These are phyloP conservation scores for Falco novaeseelandiae DNA, from an alignment of 2,797 vertebrate genomes.

Conservation along the genomic window DNA sequence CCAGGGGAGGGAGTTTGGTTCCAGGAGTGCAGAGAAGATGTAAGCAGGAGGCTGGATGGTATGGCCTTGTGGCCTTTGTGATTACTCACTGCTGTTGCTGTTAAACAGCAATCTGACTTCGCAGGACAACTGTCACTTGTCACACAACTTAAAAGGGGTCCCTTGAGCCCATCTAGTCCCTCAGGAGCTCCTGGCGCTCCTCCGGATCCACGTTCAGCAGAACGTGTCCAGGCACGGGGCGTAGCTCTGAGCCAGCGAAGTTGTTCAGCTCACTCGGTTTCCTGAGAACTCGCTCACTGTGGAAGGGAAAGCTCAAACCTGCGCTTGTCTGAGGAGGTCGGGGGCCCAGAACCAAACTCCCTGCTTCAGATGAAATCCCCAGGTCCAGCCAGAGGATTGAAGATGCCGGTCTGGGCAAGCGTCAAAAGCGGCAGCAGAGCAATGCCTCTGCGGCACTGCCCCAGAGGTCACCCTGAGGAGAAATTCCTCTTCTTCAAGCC, in stretches of 20 bases:
- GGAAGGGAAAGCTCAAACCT: neutral
- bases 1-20: neutral
- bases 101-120: neutral
- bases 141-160: neutral
- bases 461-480: neutral
- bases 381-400: neutral
- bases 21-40: neutral
- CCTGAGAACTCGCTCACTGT: neutral
- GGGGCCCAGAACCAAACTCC: neutral
- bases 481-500: neutral
- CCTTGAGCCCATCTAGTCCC: neutral
- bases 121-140: neutral
- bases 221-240: neutral
- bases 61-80: neutral
- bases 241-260: neutral
- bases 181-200: neutral
- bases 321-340: neutral
- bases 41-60: neutral
- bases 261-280: neutral
- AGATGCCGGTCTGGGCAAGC: neutral
- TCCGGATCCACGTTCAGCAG: neutral
- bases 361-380: neutral
- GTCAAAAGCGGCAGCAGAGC: neutral
- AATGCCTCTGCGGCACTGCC: neutral
- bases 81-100: accelerated